Evolutionary conservation across 2,888 invertebrate genomes (phyloP).

Genomic region (Ectemnius lituratus): DNA sequence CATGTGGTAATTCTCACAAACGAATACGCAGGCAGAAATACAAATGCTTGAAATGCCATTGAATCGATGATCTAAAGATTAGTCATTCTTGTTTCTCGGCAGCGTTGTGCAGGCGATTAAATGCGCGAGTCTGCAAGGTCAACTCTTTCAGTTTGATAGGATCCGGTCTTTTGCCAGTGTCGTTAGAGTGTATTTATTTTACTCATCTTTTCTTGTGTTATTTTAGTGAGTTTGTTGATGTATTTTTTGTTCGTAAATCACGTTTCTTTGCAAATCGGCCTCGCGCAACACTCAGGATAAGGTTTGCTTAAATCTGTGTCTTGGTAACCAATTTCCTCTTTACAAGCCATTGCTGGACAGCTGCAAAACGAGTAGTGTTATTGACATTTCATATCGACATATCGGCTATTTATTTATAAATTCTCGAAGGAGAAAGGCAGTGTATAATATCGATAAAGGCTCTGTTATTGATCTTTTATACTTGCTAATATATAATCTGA

Average conservation of each 20-base stretch:
- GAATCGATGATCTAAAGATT: conserved; percentile 59
- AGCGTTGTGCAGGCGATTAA: conserved; percentile 41
- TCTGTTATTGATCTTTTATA: too few species aligned
- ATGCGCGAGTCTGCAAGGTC: conserved; percentile 54
- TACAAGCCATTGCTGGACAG: conserved; percentile 40
- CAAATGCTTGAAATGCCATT: conserved; percentile 33
- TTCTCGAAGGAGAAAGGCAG: neutral
- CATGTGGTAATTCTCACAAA: neutral
- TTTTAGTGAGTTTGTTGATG: conserved; percentile 11
- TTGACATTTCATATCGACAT: neutral
- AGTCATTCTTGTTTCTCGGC: conserved; percentile 52
- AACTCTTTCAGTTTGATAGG: conserved; percentile 52
- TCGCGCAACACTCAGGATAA: conserved; percentile 55
- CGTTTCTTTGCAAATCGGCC: conserved; percentile 40
- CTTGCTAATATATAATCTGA: too few species aligned
- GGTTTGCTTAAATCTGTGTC: conserved; percentile 43
- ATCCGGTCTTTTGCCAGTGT: conserved; percentile 16
- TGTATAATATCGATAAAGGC: too few species aligned
- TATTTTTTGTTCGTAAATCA: neutral
- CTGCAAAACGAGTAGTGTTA: conserved; percentile 39
- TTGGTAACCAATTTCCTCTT: conserved; percentile 34
- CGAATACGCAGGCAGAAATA: conserved; percentile 19
- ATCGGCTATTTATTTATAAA: neutral
- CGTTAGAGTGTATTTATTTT: neutral
- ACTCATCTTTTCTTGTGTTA: conserved; percentile 9